phyloP scores from a whole-genome alignment of 2,888 invertebrate species.

The Piscicola geometra region DNA sequence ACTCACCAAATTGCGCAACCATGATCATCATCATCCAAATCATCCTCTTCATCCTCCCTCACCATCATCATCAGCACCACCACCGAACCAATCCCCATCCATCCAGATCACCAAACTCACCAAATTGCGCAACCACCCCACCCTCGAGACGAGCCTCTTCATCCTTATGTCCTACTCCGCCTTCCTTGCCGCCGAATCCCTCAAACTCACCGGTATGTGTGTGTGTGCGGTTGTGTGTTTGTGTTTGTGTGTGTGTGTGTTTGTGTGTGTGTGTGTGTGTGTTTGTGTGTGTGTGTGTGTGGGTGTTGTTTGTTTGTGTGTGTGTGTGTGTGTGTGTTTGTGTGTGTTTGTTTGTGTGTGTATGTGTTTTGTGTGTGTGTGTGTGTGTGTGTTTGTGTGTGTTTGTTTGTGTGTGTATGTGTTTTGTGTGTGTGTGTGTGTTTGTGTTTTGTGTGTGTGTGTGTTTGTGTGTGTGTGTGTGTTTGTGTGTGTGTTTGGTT shows the following conservation, averaged over 20 bases:
- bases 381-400: background rate
- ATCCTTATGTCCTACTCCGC: conserved; percentile 96
- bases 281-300: background rate
- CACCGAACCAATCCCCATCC: background rate
- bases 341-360: too few relatives aligned
- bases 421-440: background rate
- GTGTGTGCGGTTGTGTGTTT: too few relatives aligned
- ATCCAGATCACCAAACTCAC: conserved; percentile 73
- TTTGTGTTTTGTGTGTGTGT: conserved; percentile 61
- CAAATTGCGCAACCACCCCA: conserved; percentile 84
- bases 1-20: too few relatives aligned
- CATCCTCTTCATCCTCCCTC: too few relatives aligned
- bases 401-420: background rate
- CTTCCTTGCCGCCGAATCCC: conserved; percentile 91
- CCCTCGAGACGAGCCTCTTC: conserved; percentile 90
- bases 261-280: too few relatives aligned
- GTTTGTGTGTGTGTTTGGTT: too few relatives aligned
- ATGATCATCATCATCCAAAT: too few relatives aligned
- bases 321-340: background rate
- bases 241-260: too few relatives aligned
- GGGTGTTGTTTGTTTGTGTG: background rate
- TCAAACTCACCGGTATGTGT: conserved; percentile 78
- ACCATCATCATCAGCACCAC: too few relatives aligned
- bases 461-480: too few relatives aligned
- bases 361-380: too few relatives aligned